phyloP scores from a whole-genome alignment of 1,140 invertebrate species.

The Parasteatoda tepidariorum region DNA sequence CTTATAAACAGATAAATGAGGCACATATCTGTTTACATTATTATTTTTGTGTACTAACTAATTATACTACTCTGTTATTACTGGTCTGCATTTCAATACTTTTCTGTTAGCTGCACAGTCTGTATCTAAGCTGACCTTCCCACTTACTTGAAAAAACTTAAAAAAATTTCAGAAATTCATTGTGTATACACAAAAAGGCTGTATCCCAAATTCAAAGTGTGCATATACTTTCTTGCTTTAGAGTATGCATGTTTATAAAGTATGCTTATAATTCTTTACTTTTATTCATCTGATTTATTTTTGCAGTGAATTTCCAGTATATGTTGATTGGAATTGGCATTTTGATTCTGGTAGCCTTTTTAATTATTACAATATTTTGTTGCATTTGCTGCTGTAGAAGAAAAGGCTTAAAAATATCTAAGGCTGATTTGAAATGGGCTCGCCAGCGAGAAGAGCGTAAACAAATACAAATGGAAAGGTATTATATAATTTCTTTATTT shows the following conservation, averaged over 20 bases:
- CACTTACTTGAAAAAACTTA: not conserved
- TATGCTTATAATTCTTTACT: not conserved
- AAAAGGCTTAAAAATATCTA: conserved; percentile 27
- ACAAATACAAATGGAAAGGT: conserved; percentile 22
- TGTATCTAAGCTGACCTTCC: not conserved
- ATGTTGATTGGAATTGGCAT: conserved; percentile 26
- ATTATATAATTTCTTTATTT: not conserved
- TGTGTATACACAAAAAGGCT: not conserved
- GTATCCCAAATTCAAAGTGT: not conserved
- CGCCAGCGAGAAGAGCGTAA: conserved; percentile 40
- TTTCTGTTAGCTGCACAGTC: not conserved
- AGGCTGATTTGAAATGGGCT: conserved; percentile 49
- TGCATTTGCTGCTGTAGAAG: conserved; percentile 43
- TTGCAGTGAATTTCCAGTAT: conserved; percentile 24
- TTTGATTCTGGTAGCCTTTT: conserved; percentile 1
- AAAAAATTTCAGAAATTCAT: not conserved
- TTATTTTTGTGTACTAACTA: too few species aligned
- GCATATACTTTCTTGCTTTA: not conserved
- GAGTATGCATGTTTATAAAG: not conserved
- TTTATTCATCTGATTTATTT: not conserved
- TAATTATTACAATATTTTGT: conserved; percentile 19
- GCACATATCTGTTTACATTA: too few species aligned
- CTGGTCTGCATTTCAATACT: too few species aligned
- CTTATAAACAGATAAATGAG: too few species aligned
- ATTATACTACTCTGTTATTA: too few species aligned